These are phyloP conservation scores for Vanessa atalanta DNA, from an alignment of 1,140 invertebrate species.

Conservation along the genomic window DNA sequence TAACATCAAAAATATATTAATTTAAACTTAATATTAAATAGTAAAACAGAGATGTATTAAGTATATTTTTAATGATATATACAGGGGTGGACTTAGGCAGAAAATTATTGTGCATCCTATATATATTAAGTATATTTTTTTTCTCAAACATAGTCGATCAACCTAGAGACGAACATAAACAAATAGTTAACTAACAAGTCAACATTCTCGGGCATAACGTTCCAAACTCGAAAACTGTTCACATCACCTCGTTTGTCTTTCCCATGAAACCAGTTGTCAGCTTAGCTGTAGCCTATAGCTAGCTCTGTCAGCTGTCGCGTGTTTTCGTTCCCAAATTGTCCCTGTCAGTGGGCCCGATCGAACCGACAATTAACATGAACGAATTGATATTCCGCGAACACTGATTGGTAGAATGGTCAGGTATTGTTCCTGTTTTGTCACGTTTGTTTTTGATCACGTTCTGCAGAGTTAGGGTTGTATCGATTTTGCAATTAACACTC, in stretches of 20 bases:
- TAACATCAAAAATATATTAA: no score
- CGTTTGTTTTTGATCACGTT: conserved; percentile 38
- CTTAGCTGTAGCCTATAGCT: conserved; percentile 27
- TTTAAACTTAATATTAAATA: no score
- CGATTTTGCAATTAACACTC: conserved; percentile 11
- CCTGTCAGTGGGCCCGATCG: conserved; percentile 33
- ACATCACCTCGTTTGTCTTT: conserved; percentile 18
- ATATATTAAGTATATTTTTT: no score
- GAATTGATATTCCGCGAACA: conserved; percentile 44
- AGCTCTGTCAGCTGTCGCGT: conserved; percentile 38
- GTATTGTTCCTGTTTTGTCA: conserved; percentile 26
- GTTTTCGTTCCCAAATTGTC: conserved; percentile 32
- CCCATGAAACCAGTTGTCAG: conserved; percentile 24
- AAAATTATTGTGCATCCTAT: no score
- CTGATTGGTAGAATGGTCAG: conserved; percentile 36
- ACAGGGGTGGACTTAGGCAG: no score
- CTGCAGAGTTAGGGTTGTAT: conserved; percentile 39
- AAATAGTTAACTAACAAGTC: not conserved
- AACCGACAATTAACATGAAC: conserved; percentile 44
- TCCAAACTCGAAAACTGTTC: conserved; percentile 2
- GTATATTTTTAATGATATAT: no score
- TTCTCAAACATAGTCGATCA: no score
- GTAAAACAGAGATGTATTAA: no score
- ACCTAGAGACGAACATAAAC: no score
- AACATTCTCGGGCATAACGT: conserved; percentile 2